Evolutionary conservation across 1,140 invertebrate species (phyloP), one percentile per base, ranked within the genome.

Genomic region (Ctenoplectra terminalis): DNA sequence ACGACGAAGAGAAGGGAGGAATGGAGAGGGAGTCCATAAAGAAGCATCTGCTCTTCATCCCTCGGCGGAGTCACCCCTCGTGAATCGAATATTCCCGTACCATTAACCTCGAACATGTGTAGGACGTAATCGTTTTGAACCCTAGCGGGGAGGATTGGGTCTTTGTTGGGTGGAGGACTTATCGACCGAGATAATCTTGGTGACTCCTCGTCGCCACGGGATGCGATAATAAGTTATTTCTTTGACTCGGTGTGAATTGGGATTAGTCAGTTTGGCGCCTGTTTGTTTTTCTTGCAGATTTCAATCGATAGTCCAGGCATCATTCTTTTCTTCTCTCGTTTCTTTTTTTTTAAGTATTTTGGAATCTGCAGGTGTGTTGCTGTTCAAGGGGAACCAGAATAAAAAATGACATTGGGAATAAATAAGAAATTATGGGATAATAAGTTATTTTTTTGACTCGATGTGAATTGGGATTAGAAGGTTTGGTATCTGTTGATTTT

Each of bases 41-140:
- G 67, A 50, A 81, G 48, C 71, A 74, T 63, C 56, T 66, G 52
- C 34, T 40, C 54, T 80, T 52, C 82, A 66, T 67, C 69, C 60
- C 75, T 56, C 48, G 40, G 5, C 40, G 13, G 23, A 26, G 52
- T 48, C n/a, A 17, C 67, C 77, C 77, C 86, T 61, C 75, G n/a
- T 67, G 79, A 81, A 87, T 81, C 83, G 84, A 88, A 87, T 89
- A 88, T 87, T 85, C 71, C 79, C 87, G 89, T 86, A 60, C 85
- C 87, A 87, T 90, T 89, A 88, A 90, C 88, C 85, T 52, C 81
- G 76, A 73, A 64, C 82, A 89, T 74, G 79, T 89, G 84, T 90
- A 88, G 64, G 79, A 83, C 58, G 76, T 85, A 84, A 70, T 34
- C 67, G 46, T 52, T n/a, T 4, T 4, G 20, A n/a, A 23, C n/a